Evolutionary conservation across 2,797 vertebrate genomes (phyloP), one percentile per base, ranked within the genome.

Genomic region (Eurystomus glaucurus): DNA sequence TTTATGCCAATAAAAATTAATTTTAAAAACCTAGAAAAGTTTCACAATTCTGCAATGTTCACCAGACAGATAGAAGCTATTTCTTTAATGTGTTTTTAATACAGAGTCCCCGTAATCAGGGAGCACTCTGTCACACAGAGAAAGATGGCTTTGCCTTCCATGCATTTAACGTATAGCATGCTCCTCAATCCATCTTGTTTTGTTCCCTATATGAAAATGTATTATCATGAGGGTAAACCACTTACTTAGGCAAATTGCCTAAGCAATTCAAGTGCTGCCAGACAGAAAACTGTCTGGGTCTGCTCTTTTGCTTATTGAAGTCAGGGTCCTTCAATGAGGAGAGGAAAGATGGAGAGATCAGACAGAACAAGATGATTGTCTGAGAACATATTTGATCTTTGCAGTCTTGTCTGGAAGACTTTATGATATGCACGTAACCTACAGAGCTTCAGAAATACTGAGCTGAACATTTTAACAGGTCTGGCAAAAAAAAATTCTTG

Each of bases 201-300:
- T 43, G 83, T 55, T 58, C 48, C 68, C 17, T n/a, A n/a, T n/a
- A 83, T 74, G 45, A 61, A 88, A 96, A 92, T 39, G 57, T 74
- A 70, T 95, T 93, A 65, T n/a, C 93, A 78, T 29, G 25, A 94
- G 48, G 39, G 58, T 85, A 95, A 90, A 93, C 43, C 60, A 85
- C 88, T 88, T 86, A 81, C 88, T 85, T 86, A 75, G 64, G 74
- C 60, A 96, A 94, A 84, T 80, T 92, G 54, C 79, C 60, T 88
- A 84, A 96, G 78, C 82, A 84, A 58, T 94, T 94, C 71, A 82
- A 95, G 61, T 26, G 68, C 19, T 79, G 79, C 46, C n/a, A 91
- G 65, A 93, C 65, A 71, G 88, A 94, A 93, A 92, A 78, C 45
- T 68, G 61, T 90, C 94, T 91, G 81, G 35, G 77, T 88, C 79